Percentiles rank a stretch among this genome's conserved stretches.
Evolutionary conservation across 2,888 invertebrate species (phyloP).

Genomic region (Panopea generosa): DNA sequence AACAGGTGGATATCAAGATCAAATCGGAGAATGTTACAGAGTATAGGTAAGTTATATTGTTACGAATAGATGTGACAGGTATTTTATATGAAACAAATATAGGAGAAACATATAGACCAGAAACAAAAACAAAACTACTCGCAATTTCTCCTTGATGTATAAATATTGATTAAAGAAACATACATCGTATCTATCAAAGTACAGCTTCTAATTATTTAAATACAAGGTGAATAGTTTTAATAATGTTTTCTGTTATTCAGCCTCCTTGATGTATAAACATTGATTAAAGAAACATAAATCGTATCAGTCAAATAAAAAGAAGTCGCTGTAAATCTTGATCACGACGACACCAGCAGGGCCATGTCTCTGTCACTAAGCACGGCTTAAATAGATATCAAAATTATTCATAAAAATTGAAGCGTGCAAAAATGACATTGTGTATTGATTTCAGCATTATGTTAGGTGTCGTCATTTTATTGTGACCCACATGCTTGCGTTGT

Average conservation of each 20-base stretch:
- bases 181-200: slow-evolving; percentile 1
- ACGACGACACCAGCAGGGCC: too few species aligned
- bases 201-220: slow-evolving; percentile 3
- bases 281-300: neutral
- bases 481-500: neutral
- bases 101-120: slow-evolving; percentile 3
- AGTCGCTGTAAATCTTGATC: slow-evolving; percentile 1
- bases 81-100: slow-evolving; percentile 3
- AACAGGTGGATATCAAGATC: slow-evolving; percentile 1
- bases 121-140: slow-evolving; percentile 3
- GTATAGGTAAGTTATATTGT: slow-evolving; percentile 3
- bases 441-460: slow-evolving; percentile 1
- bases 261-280: neutral
- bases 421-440: slow-evolving; percentile 3
- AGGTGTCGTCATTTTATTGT: slow-evolving; percentile 1
- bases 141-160: too few species aligned
- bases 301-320: neutral
- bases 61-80: slow-evolving; percentile 3
- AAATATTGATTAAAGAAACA: too few species aligned
- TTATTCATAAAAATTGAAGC: slow-evolving; percentile 3
- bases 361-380: slow-evolving; percentile 3
- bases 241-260: slow-evolving; percentile 3
- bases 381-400: slow-evolving; percentile 3
- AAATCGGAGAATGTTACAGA: slow-evolving; percentile 3
- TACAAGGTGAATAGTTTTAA: slow-evolving; percentile 2